Percentiles rank a stretch among this genome's conserved stretches.
Conservation (phyloP, 2,113 vertebrate genomes). For the Zingel zingel region DNA sequence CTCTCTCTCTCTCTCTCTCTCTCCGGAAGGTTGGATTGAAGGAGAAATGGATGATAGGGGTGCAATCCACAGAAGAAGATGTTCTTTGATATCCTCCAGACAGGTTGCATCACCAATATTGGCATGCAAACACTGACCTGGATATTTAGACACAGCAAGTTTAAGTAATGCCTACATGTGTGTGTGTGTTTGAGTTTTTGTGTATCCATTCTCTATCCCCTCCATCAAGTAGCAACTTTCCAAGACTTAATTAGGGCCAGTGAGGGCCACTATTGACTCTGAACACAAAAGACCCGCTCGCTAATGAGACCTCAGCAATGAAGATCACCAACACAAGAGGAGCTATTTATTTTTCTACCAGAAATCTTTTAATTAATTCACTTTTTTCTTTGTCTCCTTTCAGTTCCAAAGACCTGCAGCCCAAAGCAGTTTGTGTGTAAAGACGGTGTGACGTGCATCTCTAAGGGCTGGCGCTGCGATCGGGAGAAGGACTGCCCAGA, state of each 20-base stretch:
- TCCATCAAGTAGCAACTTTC: conserved; percentile 45
- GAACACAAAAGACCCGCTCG: conserved; percentile 51
- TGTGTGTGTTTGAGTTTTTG: conserved; percentile 36
- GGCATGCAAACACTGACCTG: conserved; percentile 74
- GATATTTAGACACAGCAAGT: conserved; percentile 66
- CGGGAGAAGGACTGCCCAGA: conserved; percentile 98
- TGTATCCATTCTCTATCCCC: conserved; percentile 23
- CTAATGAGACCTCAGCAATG: conserved; percentile 71
- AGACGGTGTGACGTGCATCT: conserved; percentile 97
- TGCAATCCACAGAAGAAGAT: conserved; percentile 65
- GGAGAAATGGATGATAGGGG: conserved; percentile 39
- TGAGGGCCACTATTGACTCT: conserved; percentile 62
- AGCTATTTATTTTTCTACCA: conserved; percentile 2
- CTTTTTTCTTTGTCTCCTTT: conserved; percentile 55
- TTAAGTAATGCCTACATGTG: conserved; percentile 45
- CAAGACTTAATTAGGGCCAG: conserved; percentile 59
- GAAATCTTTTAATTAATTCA: conserved; percentile 37
- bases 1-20: conserved; percentile 6
- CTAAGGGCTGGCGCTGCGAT: conserved; percentile 98
- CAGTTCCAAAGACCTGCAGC: conserved; percentile 96
- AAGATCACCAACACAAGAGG: conserved; percentile 55
- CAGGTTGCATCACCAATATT: conserved; percentile 67
- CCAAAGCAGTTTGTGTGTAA: conserved; percentile 98
- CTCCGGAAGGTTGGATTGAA: conserved; percentile 17
- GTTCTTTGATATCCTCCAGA: conserved; percentile 74